phyloP scores from a whole-genome alignment of 1,140 invertebrate genomes.

The Sitophilus oryzae region DNA sequence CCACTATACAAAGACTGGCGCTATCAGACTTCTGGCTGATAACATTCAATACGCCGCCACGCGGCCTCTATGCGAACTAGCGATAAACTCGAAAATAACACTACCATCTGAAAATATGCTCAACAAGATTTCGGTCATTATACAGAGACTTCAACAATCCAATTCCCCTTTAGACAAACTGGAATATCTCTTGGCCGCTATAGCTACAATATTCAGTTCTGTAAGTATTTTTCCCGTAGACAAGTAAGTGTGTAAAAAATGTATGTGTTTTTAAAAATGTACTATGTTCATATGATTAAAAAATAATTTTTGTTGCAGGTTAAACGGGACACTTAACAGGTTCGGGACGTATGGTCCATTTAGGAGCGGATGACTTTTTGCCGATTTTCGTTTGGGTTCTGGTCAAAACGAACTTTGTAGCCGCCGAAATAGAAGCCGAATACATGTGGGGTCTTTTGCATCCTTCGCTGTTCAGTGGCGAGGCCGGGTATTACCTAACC shows the following conservation, averaged over 20 bases:
- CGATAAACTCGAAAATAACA: conserved; percentile 70
- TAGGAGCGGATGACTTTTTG: conserved; percentile 81
- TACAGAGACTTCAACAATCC: conserved; percentile 79
- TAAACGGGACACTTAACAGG: conserved; percentile 42
- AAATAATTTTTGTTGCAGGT: conserved; percentile 42
- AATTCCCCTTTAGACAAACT: conserved; percentile 91
- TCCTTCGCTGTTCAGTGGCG: conserved; percentile 80
- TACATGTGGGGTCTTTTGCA: conserved; percentile 93
- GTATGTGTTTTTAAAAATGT: no score
- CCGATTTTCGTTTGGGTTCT: conserved; percentile 85
- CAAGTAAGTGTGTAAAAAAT: no score
- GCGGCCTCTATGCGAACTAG: conserved; percentile 73
- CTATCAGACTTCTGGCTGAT: conserved; percentile 71
- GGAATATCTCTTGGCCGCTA: conserved; percentile 79
- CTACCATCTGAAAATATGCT: conserved; percentile 69
- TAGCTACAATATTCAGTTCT: conserved; percentile 83
- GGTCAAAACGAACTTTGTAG: conserved; percentile 77
- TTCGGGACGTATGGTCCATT: conserved; percentile 44
- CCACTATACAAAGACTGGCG: conserved; percentile 72
- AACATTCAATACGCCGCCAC: conserved; percentile 80
- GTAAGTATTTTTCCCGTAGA: no score
- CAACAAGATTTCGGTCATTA: conserved; percentile 71
- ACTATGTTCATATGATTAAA: not conserved
- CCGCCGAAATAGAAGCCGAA: conserved; percentile 90
- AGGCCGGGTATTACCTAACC: conserved; percentile 90